Conservation (phyloP, 2,113 vertebrate species). For the Muntiacus reevesi region DNA sequence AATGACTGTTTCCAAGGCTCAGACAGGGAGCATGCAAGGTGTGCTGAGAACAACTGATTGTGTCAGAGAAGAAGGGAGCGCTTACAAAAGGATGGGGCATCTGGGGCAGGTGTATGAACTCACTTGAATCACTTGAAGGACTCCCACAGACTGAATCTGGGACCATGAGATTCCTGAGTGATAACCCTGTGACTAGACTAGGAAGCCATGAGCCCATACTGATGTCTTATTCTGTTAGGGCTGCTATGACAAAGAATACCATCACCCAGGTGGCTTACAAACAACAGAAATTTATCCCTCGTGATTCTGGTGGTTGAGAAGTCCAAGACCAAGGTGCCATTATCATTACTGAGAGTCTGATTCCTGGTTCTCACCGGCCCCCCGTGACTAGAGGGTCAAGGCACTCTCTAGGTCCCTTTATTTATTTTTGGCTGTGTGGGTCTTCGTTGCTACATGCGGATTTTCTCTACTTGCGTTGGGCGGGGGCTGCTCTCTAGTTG, state of each 20-base stretch:
- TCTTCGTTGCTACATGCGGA: rapidly evolving
- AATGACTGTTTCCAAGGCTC: not conserved
- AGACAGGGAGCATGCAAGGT: not conserved
- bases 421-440: not conserved
- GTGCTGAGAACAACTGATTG: too few relatives aligned
- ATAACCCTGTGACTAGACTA: not conserved
- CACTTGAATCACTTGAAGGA: not conserved
- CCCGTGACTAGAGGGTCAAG: not conserved
- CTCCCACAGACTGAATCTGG: too few relatives aligned
- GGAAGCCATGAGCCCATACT: not conserved
- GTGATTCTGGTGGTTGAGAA: not conserved
- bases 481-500: not conserved
- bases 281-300: not conserved
- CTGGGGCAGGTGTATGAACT: not conserved
- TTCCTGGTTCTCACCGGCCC: not conserved
- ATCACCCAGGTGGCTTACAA: not conserved
- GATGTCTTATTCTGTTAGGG: not conserved
- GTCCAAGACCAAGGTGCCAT: not conserved
- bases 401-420: not conserved
- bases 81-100: not conserved
- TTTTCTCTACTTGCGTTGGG: not conserved
- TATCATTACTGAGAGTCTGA: not conserved
- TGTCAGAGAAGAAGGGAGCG: not conserved
- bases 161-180: not conserved
- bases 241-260: not conserved